phyloP scores from a whole-genome alignment of 2,113 vertebrate genomes.

The Acanthisitta chloris region DNA sequence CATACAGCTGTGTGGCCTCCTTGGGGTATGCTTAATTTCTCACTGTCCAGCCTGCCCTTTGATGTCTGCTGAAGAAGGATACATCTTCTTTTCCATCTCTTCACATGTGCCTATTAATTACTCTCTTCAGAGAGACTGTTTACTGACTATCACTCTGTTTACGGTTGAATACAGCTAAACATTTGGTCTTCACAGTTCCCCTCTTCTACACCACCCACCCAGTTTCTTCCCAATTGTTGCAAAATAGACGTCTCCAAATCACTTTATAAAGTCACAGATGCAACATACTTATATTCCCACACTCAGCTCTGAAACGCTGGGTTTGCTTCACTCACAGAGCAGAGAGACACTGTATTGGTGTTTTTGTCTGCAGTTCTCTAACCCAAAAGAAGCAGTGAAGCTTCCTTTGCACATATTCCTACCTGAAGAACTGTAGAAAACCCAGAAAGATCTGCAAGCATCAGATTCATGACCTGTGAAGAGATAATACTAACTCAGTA shows the following conservation, averaged over 20 bases:
- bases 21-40: neutral
- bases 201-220: conserved; percentile 36
- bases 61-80: conserved; percentile 50
- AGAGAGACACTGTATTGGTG: neutral
- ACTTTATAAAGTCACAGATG: neutral
- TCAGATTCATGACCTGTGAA: neutral
- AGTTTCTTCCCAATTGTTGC: conserved; percentile 50
- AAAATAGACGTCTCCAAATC: conserved; percentile 22
- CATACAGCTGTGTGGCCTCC: neutral
- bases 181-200: conserved; percentile 60
- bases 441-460: neutral
- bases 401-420: neutral
- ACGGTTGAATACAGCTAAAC: conserved; percentile 59
- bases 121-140: conserved; percentile 66
- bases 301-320: neutral
- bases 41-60: conserved; percentile 62
- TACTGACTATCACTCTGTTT: conserved; percentile 63
- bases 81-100: conserved; percentile 65
- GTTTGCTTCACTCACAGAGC: neutral
- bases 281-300: neutral
- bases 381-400: neutral
- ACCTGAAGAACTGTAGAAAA: neutral
- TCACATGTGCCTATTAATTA: conserved; percentile 69
- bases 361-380: neutral
- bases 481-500: neutral